A percentile compares a stretch with the other conserved stretches of the same genome.
Conservation (phyloP, 2,797 vertebrate species). For the Sebastiscus albofasciatus region DNA sequence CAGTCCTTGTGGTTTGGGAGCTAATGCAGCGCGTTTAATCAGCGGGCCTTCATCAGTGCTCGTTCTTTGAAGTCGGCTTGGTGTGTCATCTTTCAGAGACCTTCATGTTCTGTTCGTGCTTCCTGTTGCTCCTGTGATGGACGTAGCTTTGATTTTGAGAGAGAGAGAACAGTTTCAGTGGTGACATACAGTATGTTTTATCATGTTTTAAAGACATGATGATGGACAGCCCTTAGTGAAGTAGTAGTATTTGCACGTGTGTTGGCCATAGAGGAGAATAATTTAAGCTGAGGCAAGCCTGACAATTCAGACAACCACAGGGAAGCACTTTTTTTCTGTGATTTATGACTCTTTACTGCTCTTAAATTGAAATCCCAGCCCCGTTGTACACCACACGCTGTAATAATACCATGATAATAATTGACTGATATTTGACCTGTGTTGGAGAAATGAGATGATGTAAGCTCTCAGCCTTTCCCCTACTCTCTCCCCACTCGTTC, state of each 20-base stretch:
- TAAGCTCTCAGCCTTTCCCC: slow-evolving; percentile 17
- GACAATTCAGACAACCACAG: not conserved
- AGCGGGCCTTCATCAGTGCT: not conserved
- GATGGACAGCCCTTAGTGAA: not conserved
- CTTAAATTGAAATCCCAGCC: not conserved
- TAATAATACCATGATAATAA: not conserved
- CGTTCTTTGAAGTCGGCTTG: not conserved
- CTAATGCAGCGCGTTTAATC: slow-evolving; percentile 1
- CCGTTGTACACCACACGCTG: not conserved
- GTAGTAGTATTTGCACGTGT: not conserved
- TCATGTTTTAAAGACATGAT: not conserved
- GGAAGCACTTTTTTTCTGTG: not conserved
- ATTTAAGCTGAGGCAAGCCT: not conserved
- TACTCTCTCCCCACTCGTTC: slow-evolving; percentile 10
- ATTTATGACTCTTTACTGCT: not conserved
- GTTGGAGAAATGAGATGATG: slow-evolving; percentile 38
- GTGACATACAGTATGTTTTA: not conserved
- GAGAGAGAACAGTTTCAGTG: not conserved
- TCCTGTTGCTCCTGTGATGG: not conserved
- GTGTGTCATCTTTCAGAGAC: slow-evolving; percentile 2
- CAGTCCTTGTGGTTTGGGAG: not conserved
- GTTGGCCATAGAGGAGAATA: not conserved
- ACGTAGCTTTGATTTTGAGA: not conserved
- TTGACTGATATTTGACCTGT: slow-evolving; percentile 29
- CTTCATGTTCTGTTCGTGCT: not conserved